Evolutionary conservation across 1,140 invertebrate genomes (phyloP).

Genomic region (Pogonomyrmex barbatus): DNA sequence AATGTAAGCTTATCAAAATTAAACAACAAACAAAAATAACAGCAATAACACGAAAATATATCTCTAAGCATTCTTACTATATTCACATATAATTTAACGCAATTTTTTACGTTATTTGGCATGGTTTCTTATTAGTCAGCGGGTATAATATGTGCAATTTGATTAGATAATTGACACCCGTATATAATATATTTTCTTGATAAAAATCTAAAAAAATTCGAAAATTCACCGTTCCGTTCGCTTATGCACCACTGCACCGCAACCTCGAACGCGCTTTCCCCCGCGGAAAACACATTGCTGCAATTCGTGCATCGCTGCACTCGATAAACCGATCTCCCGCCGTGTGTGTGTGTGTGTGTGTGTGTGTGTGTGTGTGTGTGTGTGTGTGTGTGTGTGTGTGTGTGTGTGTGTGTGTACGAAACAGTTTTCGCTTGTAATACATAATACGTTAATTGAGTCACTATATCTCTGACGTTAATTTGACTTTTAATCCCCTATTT

Average conservation of each 20-base stretch:
- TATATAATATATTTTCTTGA: not conserved
- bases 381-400: too few species aligned
- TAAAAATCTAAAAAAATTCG: not conserved
- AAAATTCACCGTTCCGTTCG: not conserved
- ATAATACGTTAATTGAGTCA: conserved; percentile 8
- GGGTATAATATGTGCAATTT: conserved; percentile 11
- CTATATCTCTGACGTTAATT: not conserved
- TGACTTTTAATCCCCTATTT: not conserved
- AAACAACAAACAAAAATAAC: not conserved
- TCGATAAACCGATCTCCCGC: conserved; percentile 36
- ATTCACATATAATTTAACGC: not conserved
- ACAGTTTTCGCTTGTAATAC: conserved; percentile 1
- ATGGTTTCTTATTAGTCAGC: not conserved
- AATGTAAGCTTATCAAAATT: too few species aligned
- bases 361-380: too few species aligned
- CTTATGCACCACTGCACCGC: conserved; percentile 13
- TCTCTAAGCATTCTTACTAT: not conserved
- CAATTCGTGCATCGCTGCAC: conserved; percentile 36
- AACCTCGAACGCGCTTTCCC: conserved; percentile 7
- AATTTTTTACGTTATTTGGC: conserved; percentile 24
- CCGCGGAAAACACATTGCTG: conserved; percentile 6
- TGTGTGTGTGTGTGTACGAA: not conserved
- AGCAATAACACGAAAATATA: conserved; percentile 10
- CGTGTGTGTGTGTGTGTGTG: too few species aligned
- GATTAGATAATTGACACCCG: conserved; percentile 21